A percentile compares a stretch with the other conserved stretches of the same genome.
Conservation (phyloP, 2,888 invertebrate species). For the Platycheirus albimanus region DNA sequence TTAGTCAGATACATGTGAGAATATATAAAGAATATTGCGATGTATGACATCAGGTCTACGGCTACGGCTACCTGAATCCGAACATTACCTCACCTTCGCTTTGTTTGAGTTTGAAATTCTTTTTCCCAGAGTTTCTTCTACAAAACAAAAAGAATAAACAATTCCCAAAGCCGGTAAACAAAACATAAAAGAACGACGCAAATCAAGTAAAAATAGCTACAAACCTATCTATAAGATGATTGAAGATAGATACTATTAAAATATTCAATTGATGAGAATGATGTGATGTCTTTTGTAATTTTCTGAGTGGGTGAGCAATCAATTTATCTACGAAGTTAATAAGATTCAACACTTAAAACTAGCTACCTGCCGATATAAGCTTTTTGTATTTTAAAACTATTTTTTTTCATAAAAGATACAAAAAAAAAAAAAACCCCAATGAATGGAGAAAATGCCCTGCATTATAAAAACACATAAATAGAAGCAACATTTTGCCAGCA, state of each 20-base stretch:
- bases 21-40: background rate
- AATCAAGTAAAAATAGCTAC: background rate
- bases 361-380: too few relatives aligned
- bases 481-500: conserved; percentile 1
- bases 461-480: conserved; percentile 17
- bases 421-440: background rate
- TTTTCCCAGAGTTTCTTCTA: background rate
- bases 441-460: background rate
- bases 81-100: background rate
- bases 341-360: background rate
- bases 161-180: background rate
- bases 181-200: background rate
- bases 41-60: conserved; percentile 2
- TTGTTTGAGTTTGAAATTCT: background rate
- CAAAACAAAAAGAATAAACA: background rate
- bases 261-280: background rate
- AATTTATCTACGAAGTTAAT: too few relatives aligned
- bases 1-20: too few relatives aligned
- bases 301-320: conserved; percentile 6
- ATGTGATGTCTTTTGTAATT: background rate
- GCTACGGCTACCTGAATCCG: background rate
- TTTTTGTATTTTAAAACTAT: too few relatives aligned
- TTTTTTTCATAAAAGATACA: background rate
- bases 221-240: too few relatives aligned
- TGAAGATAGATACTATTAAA: too few relatives aligned